These are phyloP conservation scores for Polydrusus pterygomalis DNA, from an alignment of 2,888 invertebrate species.

Conservation along the genomic window DNA sequence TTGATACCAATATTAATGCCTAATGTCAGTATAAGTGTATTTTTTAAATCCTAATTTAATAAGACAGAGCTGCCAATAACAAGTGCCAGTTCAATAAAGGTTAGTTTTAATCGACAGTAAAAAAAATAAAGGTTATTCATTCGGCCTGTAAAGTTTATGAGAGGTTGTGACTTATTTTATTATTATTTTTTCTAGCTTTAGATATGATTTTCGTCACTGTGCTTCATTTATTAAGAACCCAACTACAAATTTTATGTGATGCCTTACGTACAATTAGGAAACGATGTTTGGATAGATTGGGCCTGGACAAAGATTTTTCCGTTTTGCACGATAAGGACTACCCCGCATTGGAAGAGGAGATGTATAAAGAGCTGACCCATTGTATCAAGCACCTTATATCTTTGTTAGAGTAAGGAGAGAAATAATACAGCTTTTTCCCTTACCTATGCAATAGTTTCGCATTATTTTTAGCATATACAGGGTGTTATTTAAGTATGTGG, in stretches of 20 bases:
- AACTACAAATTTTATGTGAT: slow-evolving; percentile 59
- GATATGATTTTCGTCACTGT: slow-evolving; percentile 61
- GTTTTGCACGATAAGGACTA: slow-evolving; percentile 52
- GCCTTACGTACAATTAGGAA: slow-evolving; percentile 58
- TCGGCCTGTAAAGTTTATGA: no score
- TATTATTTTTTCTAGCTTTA: slow-evolving; percentile 44
- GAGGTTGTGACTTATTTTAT: not conserved
- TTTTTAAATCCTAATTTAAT: no score
- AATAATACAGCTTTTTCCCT: not conserved
- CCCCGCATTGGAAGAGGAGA: slow-evolving; percentile 55
- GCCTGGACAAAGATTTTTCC: slow-evolving; percentile 42
- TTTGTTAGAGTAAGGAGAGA: slow-evolving; percentile 58
- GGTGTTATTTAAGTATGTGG: no score
- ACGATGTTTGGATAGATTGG: slow-evolving; percentile 56
- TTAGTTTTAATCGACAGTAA: no score
- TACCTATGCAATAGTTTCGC: not conserved
- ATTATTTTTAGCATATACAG: not conserved
- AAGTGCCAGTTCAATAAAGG: no score
- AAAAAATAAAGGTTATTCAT: no score
- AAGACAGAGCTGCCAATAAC: no score
- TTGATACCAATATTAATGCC: no score
- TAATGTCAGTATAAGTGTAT: no score
- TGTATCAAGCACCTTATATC: slow-evolving; percentile 60
- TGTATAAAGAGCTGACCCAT: slow-evolving; percentile 59
- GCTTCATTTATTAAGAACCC: slow-evolving; percentile 59